Percentiles rank a stretch among this genome's conserved stretches.
phyloP scores from a whole-genome alignment of 2,888 invertebrate species.

The Synanthedon tipuliformis region DNA sequence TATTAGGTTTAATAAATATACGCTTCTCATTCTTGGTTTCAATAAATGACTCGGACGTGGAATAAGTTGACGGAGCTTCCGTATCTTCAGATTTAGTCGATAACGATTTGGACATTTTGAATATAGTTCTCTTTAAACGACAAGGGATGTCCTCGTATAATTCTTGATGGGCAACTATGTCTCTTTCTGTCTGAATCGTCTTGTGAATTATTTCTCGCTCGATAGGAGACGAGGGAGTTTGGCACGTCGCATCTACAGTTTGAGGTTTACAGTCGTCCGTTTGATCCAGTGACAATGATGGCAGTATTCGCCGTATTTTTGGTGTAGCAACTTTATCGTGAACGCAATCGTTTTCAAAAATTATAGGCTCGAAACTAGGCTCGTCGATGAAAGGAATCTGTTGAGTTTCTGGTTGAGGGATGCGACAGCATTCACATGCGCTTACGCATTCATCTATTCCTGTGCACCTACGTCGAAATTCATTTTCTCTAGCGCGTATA shows the following conservation, averaged over 20 bases:
- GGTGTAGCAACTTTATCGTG: constrained; percentile 41
- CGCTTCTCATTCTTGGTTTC: constrained; percentile 21
- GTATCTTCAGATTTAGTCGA: constrained; percentile 51
- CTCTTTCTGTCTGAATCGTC: neutral
- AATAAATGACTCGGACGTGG: constrained; percentile 46
- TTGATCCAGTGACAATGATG: constrained; percentile 50
- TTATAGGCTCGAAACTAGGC: constrained; percentile 53
- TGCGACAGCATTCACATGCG: constrained; percentile 59
- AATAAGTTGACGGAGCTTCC: constrained; percentile 41
- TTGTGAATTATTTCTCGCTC: constrained; percentile 7
- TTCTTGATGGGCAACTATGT: constrained; percentile 23
- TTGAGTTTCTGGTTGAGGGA: constrained; percentile 51
- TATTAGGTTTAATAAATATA: constrained; percentile 11
- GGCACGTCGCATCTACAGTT: constrained; percentile 51
- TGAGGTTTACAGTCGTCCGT: constrained; percentile 37
- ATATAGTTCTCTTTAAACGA: constrained; percentile 41
- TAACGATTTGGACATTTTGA: constrained; percentile 40
- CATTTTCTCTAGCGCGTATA: constrained; percentile 23
- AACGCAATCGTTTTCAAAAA: constrained; percentile 49
- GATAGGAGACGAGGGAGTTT: constrained; percentile 41
- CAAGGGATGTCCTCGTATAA: constrained; percentile 36
- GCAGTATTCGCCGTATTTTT: constrained; percentile 54
- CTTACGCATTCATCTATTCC: constrained; percentile 52
- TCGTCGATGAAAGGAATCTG: constrained; percentile 62
- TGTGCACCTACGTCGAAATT: constrained; percentile 41